Percentiles rank a stretch among this genome's conserved stretches.
phyloP scores from a whole-genome alignment of 92 coral and sea anemone genomes.

The Epizoanthus scotinus region DNA sequence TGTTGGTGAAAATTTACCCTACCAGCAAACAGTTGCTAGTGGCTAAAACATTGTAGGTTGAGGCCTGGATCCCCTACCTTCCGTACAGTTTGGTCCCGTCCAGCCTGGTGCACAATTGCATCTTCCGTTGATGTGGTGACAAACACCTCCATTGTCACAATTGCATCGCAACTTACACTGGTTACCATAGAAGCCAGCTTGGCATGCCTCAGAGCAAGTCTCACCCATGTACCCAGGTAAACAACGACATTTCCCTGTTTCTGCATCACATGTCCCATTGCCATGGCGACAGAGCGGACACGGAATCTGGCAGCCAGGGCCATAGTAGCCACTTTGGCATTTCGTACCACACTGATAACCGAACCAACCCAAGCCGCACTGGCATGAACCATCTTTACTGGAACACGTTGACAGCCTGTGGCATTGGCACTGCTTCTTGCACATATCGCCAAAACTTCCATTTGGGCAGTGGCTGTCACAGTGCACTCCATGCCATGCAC shows the following conservation, averaged over 20 bases:
- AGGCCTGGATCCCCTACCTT: conserved; percentile 62
- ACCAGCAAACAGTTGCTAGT: no score
- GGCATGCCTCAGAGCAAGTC: conserved; percentile 73
- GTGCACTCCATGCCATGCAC: conserved; percentile 12
- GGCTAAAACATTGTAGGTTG: no score
- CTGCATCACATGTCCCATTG: conserved; percentile 57
- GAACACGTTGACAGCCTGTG: conserved; percentile 55
- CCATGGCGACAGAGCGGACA: conserved; percentile 70
- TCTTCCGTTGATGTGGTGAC: conserved; percentile 65
- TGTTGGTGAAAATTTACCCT: no score
- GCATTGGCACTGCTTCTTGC: conserved; percentile 60
- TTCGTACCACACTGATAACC: conserved; percentile 55
- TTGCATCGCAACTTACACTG: conserved; percentile 55
- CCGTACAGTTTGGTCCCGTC: conserved; percentile 63
- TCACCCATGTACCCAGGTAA: conserved; percentile 71
- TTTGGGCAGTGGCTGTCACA: conserved; percentile 42
- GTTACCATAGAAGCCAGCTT: conserved; percentile 65
- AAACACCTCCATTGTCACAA: conserved; percentile 58
- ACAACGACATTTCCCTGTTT: conserved; percentile 65
- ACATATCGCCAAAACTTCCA: conserved; percentile 59
- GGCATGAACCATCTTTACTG: conserved; percentile 63
- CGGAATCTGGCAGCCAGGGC: conserved; percentile 50
- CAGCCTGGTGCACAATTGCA: conserved; percentile 76
- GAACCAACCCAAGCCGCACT: conserved; percentile 71
- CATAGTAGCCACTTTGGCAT: conserved; percentile 59